Base-by-base conservation (phyloP, 2,113 vertebrate genomes). In the Catagonus wagneri region DNA sequence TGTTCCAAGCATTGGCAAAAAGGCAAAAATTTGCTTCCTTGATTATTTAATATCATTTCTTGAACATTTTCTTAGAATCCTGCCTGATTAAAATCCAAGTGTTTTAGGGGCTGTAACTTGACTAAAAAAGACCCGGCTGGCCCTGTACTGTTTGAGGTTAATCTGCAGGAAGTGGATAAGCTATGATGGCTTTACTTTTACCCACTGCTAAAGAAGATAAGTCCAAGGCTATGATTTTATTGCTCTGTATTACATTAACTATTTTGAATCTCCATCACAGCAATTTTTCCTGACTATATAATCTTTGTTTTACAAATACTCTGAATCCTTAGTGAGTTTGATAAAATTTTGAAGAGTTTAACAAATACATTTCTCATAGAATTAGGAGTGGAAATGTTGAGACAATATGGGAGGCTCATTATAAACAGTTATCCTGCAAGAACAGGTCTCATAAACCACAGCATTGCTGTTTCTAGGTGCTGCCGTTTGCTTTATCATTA, bases 151-250 rank as follows among this genome's bases (percentile, higher is more conserved):
- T 89, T 72, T 74, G 68, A 68, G 27, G 39, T 27, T 76, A 54
- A 65, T 61, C 16, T 78, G 75, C 15, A 65, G 90, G 66, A 39
- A 76, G 23, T 14, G 20, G 78, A 54, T 54, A 93, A 91, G 17
- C 1, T 17, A 6, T 27, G 52, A 50, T n/a, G n/a, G 50, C 34
- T 68, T 94, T n/a, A 34, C 76, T 23, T 94, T 80, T 75, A 54
- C 54, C 81, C n/a, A n/a, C 89, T 39, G 58, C 60, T 25, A 63
- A 54, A 65, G 58, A 56, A 74, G 94, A 72, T 78, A 90, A 86
- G 1, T 1, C 34, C 84, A 93, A 71, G 89, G 93, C 56, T 94
- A 44, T 13, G 52, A 66, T 87, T 92, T 95, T 65, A 75, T 94
- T 69, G 22, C 63, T 34, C 14, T 84, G 58, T 75, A 17, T 50